A percentile compares a stretch with the other conserved stretches of the same genome.
Conservation (phyloP, 2,797 vertebrate genomes). For the Eupleurogrammus muticus region DNA sequence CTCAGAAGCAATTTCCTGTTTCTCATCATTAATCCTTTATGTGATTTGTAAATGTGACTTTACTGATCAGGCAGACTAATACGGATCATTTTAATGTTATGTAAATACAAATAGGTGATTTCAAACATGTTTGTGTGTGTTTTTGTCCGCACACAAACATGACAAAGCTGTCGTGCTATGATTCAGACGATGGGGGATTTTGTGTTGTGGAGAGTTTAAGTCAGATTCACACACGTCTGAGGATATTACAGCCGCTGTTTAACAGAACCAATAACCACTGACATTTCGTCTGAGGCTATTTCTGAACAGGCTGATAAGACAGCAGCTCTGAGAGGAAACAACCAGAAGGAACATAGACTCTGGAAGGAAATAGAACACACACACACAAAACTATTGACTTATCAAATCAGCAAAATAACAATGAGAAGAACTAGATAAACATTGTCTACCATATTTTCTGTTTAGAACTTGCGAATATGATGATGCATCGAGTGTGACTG, state of each 20-base stretch:
- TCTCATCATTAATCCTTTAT: too few relatives aligned
- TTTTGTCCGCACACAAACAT: too few relatives aligned
- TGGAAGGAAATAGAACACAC: constrained; percentile 34
- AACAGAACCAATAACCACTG: constrained; percentile 68
- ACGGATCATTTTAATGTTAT: too few relatives aligned
- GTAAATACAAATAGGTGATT: too few relatives aligned
- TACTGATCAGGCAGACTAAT: too few relatives aligned
- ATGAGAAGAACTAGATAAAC: constrained; percentile 22
- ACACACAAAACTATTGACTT: constrained; percentile 20
- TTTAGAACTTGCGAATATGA: constrained; percentile 43
- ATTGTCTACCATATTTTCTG: constrained; percentile 45
- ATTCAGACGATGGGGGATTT: too few relatives aligned
- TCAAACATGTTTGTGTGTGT: too few relatives aligned
- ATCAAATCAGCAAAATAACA: constrained; percentile 15
- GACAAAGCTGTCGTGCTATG: too few relatives aligned
- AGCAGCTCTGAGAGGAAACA: constrained; percentile 9
- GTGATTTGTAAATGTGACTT: too few relatives aligned
- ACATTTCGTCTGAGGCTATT: constrained; percentile 59
- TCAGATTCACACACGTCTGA: constrained; percentile 1
- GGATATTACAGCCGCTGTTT: constrained; percentile 63
- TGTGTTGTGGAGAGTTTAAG: too few relatives aligned
- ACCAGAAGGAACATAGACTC: constrained; percentile 10
- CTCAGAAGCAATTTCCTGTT: too few relatives aligned
- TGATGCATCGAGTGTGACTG: constrained; percentile 41
- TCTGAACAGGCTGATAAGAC: constrained; percentile 54